Evolutionary conservation across 2,113 vertebrate species (phyloP).

Genomic region (Rynchops niger): DNA sequence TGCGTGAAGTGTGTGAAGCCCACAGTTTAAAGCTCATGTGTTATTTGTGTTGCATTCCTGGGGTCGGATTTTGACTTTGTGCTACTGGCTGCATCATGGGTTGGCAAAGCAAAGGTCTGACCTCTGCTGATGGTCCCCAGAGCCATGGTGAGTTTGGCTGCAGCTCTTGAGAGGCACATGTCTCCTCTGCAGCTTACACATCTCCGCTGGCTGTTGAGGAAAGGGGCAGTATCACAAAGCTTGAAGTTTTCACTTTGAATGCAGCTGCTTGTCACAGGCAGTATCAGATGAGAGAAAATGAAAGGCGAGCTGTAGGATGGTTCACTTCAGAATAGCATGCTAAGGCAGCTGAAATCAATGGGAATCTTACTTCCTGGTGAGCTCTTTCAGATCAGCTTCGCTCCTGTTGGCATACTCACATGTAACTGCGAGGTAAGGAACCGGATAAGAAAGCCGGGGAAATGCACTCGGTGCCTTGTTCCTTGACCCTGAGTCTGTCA

Average conservation of each 20-base stretch:
- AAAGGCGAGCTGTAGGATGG: not conserved
- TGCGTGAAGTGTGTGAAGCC: not conserved
- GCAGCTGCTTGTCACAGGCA: not conserved
- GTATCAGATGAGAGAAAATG: not conserved
- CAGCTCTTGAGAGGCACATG: not conserved
- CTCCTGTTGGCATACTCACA: not conserved
- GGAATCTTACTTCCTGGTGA: not conserved
- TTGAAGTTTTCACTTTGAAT: not conserved
- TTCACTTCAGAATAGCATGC: not conserved
- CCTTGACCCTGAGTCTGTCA: not conserved
- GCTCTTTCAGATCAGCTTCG: not conserved
- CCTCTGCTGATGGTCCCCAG: not conserved
- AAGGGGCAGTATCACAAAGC: not conserved
- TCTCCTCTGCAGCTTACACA: not conserved
- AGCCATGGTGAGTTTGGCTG: not conserved
- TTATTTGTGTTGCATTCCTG: not conserved
- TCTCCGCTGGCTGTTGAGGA: not conserved
- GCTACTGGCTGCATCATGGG: not conserved
- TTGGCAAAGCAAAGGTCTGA: not conserved
- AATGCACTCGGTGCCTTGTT: not conserved
- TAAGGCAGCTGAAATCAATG: not conserved
- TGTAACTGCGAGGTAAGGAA: not conserved
- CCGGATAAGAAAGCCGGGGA: not conserved
- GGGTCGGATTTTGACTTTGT: not conserved
- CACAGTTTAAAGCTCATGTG: not conserved